These are phyloP conservation scores for Taurulus bubalis DNA, from an alignment of 2,113 vertebrate species.

Conservation along the genomic window DNA sequence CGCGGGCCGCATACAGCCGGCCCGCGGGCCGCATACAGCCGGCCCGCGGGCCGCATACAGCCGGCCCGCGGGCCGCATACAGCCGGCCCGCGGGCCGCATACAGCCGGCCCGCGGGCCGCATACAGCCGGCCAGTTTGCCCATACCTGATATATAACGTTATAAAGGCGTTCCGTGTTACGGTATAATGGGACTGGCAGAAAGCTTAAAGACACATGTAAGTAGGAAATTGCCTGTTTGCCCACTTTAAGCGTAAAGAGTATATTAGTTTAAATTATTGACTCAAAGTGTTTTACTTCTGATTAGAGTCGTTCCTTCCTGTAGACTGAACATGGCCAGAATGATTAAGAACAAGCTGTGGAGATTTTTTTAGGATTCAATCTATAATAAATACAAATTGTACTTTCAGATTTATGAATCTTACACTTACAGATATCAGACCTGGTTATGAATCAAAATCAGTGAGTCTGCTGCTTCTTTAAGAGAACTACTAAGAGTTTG, in stretches of 20 bases:
- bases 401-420: not conserved
- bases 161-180: not conserved
- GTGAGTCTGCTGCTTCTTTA: slow-evolving; percentile 36
- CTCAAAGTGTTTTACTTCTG: too few relatives aligned
- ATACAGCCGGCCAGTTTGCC: too few relatives aligned
- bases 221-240: not conserved
- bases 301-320: not conserved
- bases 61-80: too few relatives aligned
- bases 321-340: not conserved
- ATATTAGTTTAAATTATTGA: not conserved
- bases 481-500: not conserved
- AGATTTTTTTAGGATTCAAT: not conserved
- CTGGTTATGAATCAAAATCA: not conserved
- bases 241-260: too few relatives aligned
- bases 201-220: not conserved
- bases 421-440: not conserved
- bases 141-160: slow-evolving; percentile 1
- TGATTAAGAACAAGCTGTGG: not conserved
- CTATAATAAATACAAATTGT: not conserved
- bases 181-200: not conserved
- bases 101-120: too few relatives aligned
- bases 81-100: too few relatives aligned
- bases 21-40: too few relatives aligned
- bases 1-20: too few relatives aligned
- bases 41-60: too few relatives aligned